Evolutionary conservation across 1,140 invertebrate genomes (phyloP).

Genomic region (Pseudomyrmex pallidus): DNA sequence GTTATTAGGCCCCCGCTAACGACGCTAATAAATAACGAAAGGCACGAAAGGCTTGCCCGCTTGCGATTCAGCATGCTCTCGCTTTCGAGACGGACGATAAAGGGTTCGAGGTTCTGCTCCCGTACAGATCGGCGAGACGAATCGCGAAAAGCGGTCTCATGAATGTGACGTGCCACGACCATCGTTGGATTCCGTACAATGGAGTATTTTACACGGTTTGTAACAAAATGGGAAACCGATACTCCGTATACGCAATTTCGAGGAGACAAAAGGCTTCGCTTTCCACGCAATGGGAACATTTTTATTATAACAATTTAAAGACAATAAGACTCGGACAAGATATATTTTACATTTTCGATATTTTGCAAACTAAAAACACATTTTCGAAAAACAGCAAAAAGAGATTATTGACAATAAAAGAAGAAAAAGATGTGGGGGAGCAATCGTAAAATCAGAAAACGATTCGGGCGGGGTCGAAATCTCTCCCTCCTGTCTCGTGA

Average conservation of each 20-base stretch:
- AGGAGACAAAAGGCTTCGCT: too few relatives aligned
- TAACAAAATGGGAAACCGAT: slow-evolving; percentile 25
- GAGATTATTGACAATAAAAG: not conserved
- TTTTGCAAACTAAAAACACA: not conserved
- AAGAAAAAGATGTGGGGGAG: not conserved
- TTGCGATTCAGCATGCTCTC: slow-evolving; percentile 76
- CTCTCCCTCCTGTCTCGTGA: slow-evolving; percentile 40
- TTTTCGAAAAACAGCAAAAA: not conserved
- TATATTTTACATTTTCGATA: not conserved
- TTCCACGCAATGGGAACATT: not conserved
- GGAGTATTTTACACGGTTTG: slow-evolving; percentile 32
- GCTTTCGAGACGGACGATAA: slow-evolving; percentile 78
- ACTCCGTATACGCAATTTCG: not conserved
- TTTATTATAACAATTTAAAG: not conserved
- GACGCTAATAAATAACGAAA: slow-evolving; percentile 82
- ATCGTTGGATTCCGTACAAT: slow-evolving; percentile 13
- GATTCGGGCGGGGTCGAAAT: slow-evolving; percentile 35
- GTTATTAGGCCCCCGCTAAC: slow-evolving; percentile 78
- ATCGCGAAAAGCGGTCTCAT: slow-evolving; percentile 75
- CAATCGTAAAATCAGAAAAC: slow-evolving; percentile 55
- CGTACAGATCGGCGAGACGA: slow-evolving; percentile 76
- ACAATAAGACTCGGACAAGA: not conserved
- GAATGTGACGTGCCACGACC: slow-evolving; percentile 72
- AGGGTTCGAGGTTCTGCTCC: slow-evolving; percentile 77
- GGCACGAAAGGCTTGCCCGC: slow-evolving; percentile 76